Conservation (phyloP, 2,113 vertebrate genomes). For the Alligator sinensis region DNA sequence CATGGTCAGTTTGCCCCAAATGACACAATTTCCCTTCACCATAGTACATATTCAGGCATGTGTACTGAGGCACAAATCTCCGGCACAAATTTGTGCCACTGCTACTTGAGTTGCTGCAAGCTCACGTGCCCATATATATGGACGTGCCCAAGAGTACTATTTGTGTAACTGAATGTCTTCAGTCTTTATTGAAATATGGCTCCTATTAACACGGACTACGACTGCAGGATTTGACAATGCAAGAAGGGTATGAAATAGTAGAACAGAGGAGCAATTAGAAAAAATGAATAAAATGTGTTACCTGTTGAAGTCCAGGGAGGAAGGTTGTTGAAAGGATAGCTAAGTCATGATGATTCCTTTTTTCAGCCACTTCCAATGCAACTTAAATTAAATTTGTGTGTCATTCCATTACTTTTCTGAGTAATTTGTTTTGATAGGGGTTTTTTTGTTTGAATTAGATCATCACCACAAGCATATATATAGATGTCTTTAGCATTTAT, state of each 20-base stretch:
- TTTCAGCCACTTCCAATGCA: not conserved
- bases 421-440: not conserved
- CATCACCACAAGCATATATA: not conserved
- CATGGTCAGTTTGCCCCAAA: no score
- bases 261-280: not conserved
- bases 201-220: not conserved
- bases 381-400: accelerated
- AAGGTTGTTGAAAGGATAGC: not conserved
- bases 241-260: not conserved
- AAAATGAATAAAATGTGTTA: not conserved
- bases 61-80: no score
- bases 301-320: not conserved
- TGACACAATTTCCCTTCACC: no score
- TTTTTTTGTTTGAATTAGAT: not conserved
- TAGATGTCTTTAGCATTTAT: not conserved
- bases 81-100: no score
- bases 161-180: not conserved
- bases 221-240: not conserved
- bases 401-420: not conserved
- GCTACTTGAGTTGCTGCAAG: no score
- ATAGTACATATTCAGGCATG: no score
- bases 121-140: no score
- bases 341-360: not conserved
- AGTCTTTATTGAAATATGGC: not conserved
- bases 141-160: not conserved